Conservation (phyloP, 2,113 vertebrate species). For the Ibidorhyncha struthersii region DNA sequence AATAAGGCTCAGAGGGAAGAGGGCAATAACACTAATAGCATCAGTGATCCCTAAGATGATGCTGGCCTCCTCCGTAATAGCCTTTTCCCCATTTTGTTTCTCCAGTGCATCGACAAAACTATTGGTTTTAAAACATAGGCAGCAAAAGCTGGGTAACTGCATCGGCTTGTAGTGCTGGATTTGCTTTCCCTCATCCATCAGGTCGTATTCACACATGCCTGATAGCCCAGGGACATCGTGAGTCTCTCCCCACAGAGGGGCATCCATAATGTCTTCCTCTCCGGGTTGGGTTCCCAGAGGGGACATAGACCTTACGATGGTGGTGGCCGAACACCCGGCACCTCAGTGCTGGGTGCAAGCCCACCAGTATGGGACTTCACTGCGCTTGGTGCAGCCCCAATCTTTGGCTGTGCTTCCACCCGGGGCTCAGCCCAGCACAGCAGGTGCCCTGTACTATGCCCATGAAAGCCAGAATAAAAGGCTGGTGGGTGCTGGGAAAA, state of each 20-base stretch:
- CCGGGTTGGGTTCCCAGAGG: neutral
- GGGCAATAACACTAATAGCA: neutral
- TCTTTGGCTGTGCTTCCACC: neutral
- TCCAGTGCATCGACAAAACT: neutral
- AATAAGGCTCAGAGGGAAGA: conserved; percentile 14
- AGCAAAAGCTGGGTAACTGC: neutral
- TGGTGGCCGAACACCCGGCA: neutral
- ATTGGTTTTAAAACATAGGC: neutral
- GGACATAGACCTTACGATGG: neutral
- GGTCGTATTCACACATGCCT: fast-evolving
- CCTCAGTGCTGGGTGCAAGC: neutral
- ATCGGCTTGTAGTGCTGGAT: neutral
- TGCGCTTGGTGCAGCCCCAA: neutral
- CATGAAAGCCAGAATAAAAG: neutral
- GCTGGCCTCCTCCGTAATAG: neutral
- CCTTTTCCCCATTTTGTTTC: neutral
- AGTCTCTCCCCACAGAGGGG: fast-evolving
- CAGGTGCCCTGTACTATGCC: fast-evolving
- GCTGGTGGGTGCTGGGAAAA: neutral
- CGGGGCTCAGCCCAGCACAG: neutral
- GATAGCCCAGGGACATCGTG: fast-evolving
- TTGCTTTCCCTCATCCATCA: neutral
- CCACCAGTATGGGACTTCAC: neutral
- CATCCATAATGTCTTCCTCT: fast-evolving
- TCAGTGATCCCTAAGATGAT: neutral